phyloP scores from a whole-genome alignment of 2,797 vertebrate genomes.

The Chromobotia macracanthus region DNA sequence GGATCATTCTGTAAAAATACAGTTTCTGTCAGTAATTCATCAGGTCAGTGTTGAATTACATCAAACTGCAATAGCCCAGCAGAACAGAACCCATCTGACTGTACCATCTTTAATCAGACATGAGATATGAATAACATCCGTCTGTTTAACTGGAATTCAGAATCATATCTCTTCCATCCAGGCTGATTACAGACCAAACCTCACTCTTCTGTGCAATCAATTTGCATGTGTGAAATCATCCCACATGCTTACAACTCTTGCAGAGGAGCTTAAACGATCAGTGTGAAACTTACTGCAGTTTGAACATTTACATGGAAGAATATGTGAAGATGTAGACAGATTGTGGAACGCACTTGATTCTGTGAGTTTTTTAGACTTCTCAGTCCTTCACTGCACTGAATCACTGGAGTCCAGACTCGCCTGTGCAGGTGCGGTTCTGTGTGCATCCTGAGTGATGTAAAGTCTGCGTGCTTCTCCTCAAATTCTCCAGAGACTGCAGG shows the following conservation, averaged over 20 bases:
- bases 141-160: slow-evolving; percentile 47
- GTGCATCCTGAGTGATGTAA: slow-evolving; percentile 71
- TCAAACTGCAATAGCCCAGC: slow-evolving; percentile 36
- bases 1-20: slow-evolving; percentile 30
- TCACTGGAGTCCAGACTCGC: slow-evolving; percentile 94
- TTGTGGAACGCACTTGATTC: slow-evolving; percentile 53
- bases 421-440: slow-evolving; percentile 75
- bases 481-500: slow-evolving; percentile 93
- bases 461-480: slow-evolving; percentile 91
- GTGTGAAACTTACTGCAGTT: slow-evolving; percentile 42
- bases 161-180: slow-evolving; percentile 32
- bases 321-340: too few relatives aligned
- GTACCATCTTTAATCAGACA: slow-evolving; percentile 55
- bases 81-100: too few relatives aligned
- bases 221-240: slow-evolving; percentile 59
- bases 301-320: too few relatives aligned
- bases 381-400: slow-evolving; percentile 84
- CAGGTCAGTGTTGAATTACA: slow-evolving; percentile 23
- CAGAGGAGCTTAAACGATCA: slow-evolving; percentile 60
- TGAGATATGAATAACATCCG: slow-evolving; percentile 40
- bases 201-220: slow-evolving; percentile 61
- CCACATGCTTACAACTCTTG: slow-evolving; percentile 58
- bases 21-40: slow-evolving; percentile 41
- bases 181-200: slow-evolving; percentile 57
- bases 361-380: slow-evolving; percentile 21